These are phyloP conservation scores for Trypoxylon attenuatum DNA, from an alignment of 2,888 invertebrate genomes.

Conservation along the genomic window DNA sequence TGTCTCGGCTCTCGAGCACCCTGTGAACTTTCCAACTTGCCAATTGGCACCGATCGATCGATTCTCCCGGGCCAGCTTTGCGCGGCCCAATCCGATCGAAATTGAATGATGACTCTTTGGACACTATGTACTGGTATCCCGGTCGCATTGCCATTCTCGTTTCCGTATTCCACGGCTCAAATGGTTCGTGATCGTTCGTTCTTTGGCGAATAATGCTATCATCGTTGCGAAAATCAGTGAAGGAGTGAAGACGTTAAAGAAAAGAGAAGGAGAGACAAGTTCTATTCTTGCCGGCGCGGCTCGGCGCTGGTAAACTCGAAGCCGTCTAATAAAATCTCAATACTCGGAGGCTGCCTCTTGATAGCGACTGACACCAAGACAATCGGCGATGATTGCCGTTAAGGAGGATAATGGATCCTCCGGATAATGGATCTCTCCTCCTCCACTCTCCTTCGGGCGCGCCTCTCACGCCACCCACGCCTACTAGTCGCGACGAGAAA, in stretches of 20 bases:
- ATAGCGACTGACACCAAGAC: constrained; percentile 64
- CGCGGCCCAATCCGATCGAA: constrained; percentile 8
- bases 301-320: constrained; percentile 13
- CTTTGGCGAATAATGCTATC: constrained; percentile 42
- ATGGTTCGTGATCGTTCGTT: constrained; percentile 20
- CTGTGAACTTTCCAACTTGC: constrained; percentile 1
- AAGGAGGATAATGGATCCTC: constrained; percentile 48
- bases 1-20: constrained; percentile 10
- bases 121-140: background rate
- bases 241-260: constrained; percentile 28
- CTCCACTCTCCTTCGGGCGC: constrained; percentile 15
- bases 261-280: constrained; percentile 5
- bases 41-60: constrained; percentile 5
- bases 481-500: constrained; percentile 30
- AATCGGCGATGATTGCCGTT: constrained; percentile 66
- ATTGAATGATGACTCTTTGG: background rate
- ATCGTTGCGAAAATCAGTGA: constrained; percentile 46
- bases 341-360: constrained; percentile 56
- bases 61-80: constrained; percentile 7
- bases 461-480: constrained; percentile 40
- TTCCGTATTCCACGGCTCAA: background rate
- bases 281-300: constrained; percentile 3
- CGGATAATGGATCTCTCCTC: constrained; percentile 17
- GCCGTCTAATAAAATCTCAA: constrained; percentile 63
- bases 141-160: background rate